A percentile compares a stretch with the other conserved stretches of the same genome.
These are phyloP conservation scores for Distichodus sexfasciatus DNA, from an alignment of 2,797 vertebrate species.

Conservation along the genomic window DNA sequence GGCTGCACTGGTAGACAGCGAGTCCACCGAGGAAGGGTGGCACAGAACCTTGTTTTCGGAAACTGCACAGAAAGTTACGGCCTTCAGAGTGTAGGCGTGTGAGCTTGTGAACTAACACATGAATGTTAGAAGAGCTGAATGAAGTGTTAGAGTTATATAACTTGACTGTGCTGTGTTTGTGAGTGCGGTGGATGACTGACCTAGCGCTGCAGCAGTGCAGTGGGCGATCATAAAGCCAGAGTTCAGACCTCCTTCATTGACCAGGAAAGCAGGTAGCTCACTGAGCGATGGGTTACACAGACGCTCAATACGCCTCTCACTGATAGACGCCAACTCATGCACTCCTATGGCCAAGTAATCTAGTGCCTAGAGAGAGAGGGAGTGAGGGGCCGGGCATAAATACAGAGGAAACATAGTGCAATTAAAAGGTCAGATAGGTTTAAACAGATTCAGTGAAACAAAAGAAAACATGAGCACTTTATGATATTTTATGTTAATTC, in stretches of 20 bases:
- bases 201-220: constrained; percentile 92
- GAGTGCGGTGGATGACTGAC: constrained; percentile 65
- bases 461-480: too few species aligned
- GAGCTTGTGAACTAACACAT: not conserved
- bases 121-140: not conserved
- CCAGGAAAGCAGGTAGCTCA: constrained; percentile 93
- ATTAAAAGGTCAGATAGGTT: too few species aligned
- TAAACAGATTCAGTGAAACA: too few species aligned
- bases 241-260: constrained; percentile 95
- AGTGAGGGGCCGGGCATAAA: not conserved
- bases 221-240: constrained; percentile 99
- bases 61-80: constrained; percentile 73
- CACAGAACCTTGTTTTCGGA: constrained; percentile 97
- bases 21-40: constrained; percentile 97
- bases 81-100: not conserved
- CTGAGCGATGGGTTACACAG: constrained; percentile 96
- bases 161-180: not conserved
- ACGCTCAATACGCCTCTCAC: constrained; percentile 92
- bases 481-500: too few species aligned
- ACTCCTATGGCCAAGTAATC: constrained; percentile 94
- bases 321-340: constrained; percentile 94
- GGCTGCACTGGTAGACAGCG: constrained; percentile 95
- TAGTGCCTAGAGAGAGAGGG: constrained; percentile 76
- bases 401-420: not conserved
- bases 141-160: not conserved